phyloP scores from a whole-genome alignment of 2,888 invertebrate species.

The Tethea ocularis region DNA sequence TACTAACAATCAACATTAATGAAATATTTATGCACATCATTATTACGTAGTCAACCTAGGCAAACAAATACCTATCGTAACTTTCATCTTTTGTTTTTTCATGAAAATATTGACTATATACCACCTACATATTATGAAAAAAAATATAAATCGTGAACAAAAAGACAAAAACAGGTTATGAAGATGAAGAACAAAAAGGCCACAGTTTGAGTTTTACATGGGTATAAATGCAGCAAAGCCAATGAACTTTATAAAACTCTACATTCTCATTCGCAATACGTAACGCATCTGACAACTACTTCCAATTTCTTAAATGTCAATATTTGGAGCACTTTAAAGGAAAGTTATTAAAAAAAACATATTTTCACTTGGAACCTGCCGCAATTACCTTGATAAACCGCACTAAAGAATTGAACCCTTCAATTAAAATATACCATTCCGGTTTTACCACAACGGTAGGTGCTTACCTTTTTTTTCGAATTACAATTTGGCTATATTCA shows the following conservation, averaged over 20 bases:
- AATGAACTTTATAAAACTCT: not conserved
- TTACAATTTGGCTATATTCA: conserved; percentile 62
- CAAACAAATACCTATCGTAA: too few relatives aligned
- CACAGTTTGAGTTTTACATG: not conserved
- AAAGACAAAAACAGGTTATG: not conserved
- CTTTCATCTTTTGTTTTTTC: too few relatives aligned
- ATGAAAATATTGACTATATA: too few relatives aligned
- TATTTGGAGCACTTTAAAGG: conserved; percentile 73
- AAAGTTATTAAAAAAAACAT: conserved; percentile 66
- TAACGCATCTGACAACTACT: conserved; percentile 11
- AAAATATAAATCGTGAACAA: not conserved
- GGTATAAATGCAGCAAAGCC: not conserved
- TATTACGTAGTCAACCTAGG: too few relatives aligned
- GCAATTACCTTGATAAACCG: conserved; percentile 70
- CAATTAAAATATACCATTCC: conserved; percentile 70
- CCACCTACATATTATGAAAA: too few relatives aligned
- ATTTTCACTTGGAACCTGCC: conserved; percentile 72
- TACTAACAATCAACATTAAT: too few relatives aligned
- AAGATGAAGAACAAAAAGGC: too few relatives aligned
- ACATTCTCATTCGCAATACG: not conserved
- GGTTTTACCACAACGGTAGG: conserved; percentile 53
- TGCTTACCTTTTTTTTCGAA: conserved; percentile 47
- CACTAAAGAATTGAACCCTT: conserved; percentile 63
- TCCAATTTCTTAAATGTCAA: conserved; percentile 61
- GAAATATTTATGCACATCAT: too few relatives aligned